Evolutionary conservation across 2,113 vertebrate genomes (phyloP).

Genomic region (Hemiprocne comata): DNA sequence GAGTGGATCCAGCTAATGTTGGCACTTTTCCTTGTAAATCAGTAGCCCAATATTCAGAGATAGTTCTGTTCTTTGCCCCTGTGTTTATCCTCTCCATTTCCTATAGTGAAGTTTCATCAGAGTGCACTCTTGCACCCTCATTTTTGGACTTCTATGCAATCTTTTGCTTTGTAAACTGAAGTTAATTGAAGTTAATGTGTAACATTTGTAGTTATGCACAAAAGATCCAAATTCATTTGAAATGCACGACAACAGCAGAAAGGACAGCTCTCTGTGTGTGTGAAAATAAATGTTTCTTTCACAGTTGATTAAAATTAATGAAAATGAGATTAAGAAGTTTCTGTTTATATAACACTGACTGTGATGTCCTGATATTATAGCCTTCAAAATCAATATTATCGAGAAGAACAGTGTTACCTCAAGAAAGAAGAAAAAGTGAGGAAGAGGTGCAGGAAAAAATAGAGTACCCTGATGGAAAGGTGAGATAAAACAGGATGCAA

Average conservation of each 20-base stretch:
- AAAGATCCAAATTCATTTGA: not conserved
- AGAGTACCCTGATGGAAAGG: constrained; percentile 71
- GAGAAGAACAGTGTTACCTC: not conserved
- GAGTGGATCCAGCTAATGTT: not conserved
- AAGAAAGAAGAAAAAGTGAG: not conserved
- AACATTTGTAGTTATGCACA: not conserved
- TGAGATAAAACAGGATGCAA: not conserved
- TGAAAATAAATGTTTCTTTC: not conserved
- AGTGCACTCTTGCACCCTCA: not conserved
- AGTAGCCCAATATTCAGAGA: not conserved
- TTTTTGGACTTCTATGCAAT: not conserved
- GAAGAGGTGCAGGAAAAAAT: constrained; percentile 66
- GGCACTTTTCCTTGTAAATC: not conserved
- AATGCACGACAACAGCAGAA: not conserved
- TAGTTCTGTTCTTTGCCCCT: not conserved
- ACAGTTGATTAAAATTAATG: not conserved
- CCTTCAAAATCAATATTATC: constrained; percentile 26
- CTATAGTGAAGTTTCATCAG: not conserved
- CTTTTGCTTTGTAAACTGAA: not conserved
- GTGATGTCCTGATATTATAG: not conserved
- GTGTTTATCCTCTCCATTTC: not conserved
- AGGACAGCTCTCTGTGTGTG: not conserved
- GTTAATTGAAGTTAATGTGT: not conserved
- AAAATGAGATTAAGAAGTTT: not conserved
- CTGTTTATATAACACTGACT: not conserved